phyloP scores from a whole-genome alignment of 2,888 invertebrate species.

The Noctua janthe region DNA sequence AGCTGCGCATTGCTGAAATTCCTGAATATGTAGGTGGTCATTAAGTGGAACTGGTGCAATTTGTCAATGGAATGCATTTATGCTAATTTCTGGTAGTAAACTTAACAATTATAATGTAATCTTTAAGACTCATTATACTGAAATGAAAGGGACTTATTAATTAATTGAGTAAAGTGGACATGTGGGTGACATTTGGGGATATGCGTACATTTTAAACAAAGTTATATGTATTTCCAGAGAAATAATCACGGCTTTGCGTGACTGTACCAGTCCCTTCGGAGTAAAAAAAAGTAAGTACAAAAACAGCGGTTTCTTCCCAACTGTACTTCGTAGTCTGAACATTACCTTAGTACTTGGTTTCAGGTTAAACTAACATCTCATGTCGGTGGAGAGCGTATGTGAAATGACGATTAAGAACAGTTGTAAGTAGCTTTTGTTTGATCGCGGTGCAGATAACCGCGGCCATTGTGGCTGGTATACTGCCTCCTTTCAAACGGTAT shows the following conservation, averaged over 20 bases:
- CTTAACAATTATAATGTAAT: background rate
- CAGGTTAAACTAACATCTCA: slow-evolving; percentile 80
- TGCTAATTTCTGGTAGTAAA: slow-evolving; percentile 28
- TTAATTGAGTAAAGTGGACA: background rate
- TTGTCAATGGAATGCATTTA: slow-evolving; percentile 46
- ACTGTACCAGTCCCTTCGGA: slow-evolving; percentile 28
- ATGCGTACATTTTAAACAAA: background rate
- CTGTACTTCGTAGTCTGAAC: slow-evolving; percentile 63
- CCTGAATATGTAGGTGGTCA: slow-evolving; percentile 64
- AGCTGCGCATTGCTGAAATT: slow-evolving; percentile 49
- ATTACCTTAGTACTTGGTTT: slow-evolving; percentile 68
- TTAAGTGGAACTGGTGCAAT: slow-evolving; percentile 49
- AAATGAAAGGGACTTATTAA: background rate
- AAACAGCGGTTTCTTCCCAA: slow-evolving; percentile 42
- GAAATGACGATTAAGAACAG: slow-evolving; percentile 90
- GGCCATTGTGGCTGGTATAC: slow-evolving; percentile 79
- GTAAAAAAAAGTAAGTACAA: slow-evolving; percentile 25
- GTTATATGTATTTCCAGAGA: background rate
- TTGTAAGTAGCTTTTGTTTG: slow-evolving; percentile 90
- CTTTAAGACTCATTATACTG: background rate
- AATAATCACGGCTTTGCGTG: slow-evolving; percentile 6
- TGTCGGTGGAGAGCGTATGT: slow-evolving; percentile 87
- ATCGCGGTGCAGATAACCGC: slow-evolving; percentile 81
- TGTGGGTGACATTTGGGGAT: background rate
- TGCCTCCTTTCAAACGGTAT: slow-evolving; percentile 75